phyloP scores from a whole-genome alignment of 2,888 invertebrate species.

The Leucoma salicis region DNA sequence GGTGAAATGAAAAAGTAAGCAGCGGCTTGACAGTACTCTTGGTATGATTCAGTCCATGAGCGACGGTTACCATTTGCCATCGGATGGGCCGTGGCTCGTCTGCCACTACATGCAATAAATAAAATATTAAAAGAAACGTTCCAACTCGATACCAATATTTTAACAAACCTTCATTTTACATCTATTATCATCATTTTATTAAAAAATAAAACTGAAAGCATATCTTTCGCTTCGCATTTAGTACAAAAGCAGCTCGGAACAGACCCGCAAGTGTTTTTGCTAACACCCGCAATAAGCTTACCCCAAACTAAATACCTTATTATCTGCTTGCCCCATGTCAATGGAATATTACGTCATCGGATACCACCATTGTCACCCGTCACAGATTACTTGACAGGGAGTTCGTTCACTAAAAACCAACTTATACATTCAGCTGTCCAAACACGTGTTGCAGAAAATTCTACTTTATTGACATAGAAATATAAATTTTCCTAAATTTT shows the following conservation, averaged over 20 bases:
- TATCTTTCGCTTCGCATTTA: constrained; percentile 5
- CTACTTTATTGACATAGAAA: constrained; percentile 2
- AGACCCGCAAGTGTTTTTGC: constrained; percentile 10
- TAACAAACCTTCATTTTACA: too few relatives aligned
- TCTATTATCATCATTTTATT: too few relatives aligned
- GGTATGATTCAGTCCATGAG: too few relatives aligned
- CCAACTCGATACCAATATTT: too few relatives aligned
- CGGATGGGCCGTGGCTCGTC: too few relatives aligned
- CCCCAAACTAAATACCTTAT: constrained; percentile 39
- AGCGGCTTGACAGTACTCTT: too few relatives aligned
- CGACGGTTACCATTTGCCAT: too few relatives aligned
- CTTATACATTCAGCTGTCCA: constrained; percentile 1
- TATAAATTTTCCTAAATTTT: not conserved
- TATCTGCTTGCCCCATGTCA: constrained; percentile 39
- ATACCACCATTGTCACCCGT: constrained; percentile 40
- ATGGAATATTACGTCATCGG: constrained; percentile 42
- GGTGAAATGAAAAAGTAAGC: too few relatives aligned
- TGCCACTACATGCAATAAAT: too few relatives aligned
- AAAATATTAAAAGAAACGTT: too few relatives aligned
- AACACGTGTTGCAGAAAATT: not conserved
- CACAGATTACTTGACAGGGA: constrained; percentile 35
- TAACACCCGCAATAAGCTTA: constrained; percentile 21
- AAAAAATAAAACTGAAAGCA: not conserved
- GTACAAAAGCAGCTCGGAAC: constrained; percentile 2
- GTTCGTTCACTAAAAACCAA: constrained; percentile 28